Percentiles rank a stretch among this genome's conserved stretches.
Evolutionary conservation across 2,888 invertebrate genomes (phyloP).

Genomic region (Eubasilissa splendida): DNA sequence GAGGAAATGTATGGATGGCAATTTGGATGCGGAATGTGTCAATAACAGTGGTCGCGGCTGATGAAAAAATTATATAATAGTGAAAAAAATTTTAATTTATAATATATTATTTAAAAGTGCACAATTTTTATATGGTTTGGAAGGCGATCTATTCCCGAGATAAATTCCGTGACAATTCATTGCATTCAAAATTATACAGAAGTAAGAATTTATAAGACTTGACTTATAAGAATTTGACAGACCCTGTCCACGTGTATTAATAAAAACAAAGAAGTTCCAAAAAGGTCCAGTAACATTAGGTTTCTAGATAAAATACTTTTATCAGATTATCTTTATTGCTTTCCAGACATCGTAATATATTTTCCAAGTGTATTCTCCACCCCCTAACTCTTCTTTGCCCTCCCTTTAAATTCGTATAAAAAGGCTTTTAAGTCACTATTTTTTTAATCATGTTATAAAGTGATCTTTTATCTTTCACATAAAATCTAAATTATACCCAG

Average conservation of each 20-base stretch:
- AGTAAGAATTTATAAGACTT: too few species aligned
- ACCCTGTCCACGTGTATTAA: slow-evolving; percentile 5
- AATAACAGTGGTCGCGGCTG: too few species aligned
- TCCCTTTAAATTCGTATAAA: slow-evolving; percentile 28
- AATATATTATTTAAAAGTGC: too few species aligned
- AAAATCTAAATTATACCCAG: slow-evolving; percentile 5
- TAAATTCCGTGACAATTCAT: too few species aligned
- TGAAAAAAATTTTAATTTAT: too few species aligned
- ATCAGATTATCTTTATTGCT: slow-evolving; percentile 57
- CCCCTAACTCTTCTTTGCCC: slow-evolving; percentile 26
- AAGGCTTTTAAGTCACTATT: slow-evolving; percentile 39
- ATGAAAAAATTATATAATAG: too few species aligned
- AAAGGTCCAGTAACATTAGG: slow-evolving; percentile 46
- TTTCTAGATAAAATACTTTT: slow-evolving; percentile 54
- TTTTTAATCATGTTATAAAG: slow-evolving; percentile 37
- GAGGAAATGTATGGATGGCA: too few species aligned
- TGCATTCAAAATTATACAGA: too few species aligned
- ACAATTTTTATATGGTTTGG: too few species aligned
- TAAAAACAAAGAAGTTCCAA: slow-evolving; percentile 22
- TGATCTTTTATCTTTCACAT: slow-evolving; percentile 32
- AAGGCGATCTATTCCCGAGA: too few species aligned
- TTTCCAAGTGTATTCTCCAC: slow-evolving; percentile 32
- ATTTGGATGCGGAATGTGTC: too few species aligned
- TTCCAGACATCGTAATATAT: slow-evolving; percentile 52
- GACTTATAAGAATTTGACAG: too few species aligned